phyloP scores from a whole-genome alignment of 2,113 vertebrate genomes.

The Stictonetta naevosa region DNA sequence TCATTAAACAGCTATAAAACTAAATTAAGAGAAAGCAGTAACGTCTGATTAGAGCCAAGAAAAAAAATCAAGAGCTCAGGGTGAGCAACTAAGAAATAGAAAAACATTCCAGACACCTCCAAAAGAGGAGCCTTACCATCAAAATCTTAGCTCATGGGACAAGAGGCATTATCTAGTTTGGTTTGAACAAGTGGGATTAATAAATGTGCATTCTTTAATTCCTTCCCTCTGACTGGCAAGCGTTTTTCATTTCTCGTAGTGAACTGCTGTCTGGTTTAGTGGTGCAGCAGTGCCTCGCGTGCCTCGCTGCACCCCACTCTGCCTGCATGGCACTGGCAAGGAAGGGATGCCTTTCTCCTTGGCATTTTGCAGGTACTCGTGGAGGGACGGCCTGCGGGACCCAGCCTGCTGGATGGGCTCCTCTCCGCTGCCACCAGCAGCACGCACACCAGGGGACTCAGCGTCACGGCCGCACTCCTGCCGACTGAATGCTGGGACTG shows the following conservation, averaged over 20 bases:
- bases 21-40: conserved; percentile 61
- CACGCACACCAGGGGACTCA: rapidly evolving
- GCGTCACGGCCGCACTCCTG: rapidly evolving
- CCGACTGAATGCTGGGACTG: neutral
- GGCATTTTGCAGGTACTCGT: neutral
- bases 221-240: neutral
- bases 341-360: neutral
- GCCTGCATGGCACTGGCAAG: rapidly evolving
- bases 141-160: conserved; percentile 3
- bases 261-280: rapidly evolving
- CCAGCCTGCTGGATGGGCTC: neutral
- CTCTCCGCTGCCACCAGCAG: neutral
- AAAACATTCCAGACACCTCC: conserved; percentile 39
- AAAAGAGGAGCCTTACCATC: conserved; percentile 8
- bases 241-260: neutral
- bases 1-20: conserved; percentile 47
- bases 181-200: conserved; percentile 29
- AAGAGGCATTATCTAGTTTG: neutral
- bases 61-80: conserved; percentile 42
- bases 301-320: neutral
- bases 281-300: neutral
- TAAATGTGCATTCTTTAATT: conserved; percentile 4
- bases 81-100: neutral
- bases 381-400: neutral
- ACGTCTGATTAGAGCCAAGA: conserved; percentile 39